A percentile compares a stretch with the other conserved stretches of the same genome.
phyloP scores from a whole-genome alignment of 2,888 invertebrate species.

The Lycophotia porphyrea region DNA sequence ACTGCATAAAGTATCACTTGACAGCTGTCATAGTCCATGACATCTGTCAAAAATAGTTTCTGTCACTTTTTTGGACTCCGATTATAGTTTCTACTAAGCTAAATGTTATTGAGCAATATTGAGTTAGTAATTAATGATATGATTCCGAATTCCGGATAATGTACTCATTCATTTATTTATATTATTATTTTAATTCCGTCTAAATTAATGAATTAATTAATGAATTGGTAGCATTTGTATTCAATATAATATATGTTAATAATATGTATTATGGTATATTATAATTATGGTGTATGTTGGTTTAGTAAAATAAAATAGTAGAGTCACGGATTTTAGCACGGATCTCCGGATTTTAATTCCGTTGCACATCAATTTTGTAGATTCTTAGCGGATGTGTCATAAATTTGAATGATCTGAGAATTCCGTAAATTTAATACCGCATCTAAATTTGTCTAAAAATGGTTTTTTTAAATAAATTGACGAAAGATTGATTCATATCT shows the following conservation, averaged over 20 bases:
- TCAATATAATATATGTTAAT: slow-evolving; percentile 1
- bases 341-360: slow-evolving; percentile 24
- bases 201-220: slow-evolving; percentile 44
- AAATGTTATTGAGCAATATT: slow-evolving; percentile 22
- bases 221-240: slow-evolving; percentile 43
- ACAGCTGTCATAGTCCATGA: background rate
- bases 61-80: slow-evolving; percentile 21
- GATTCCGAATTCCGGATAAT: slow-evolving; percentile 39
- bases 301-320: slow-evolving; percentile 7
- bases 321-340: slow-evolving; percentile 14
- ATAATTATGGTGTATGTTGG: too few relatives aligned
- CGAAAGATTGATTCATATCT: slow-evolving; percentile 28
- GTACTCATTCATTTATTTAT: slow-evolving; percentile 53
- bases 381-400: slow-evolving; percentile 8
- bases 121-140: slow-evolving; percentile 16
- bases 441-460: background rate
- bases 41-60: background rate
- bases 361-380: slow-evolving; percentile 5
- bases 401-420: slow-evolving; percentile 39
- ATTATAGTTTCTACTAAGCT: slow-evolving; percentile 29
- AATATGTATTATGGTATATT: slow-evolving; percentile 31
- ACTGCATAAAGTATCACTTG: too few relatives aligned
- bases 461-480: slow-evolving; percentile 30
- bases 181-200: slow-evolving; percentile 54
- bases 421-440: background rate